Percentiles rank a stretch among this genome's conserved stretches.
phyloP scores from a whole-genome alignment of 2,888 invertebrate species.

The Plebejus argus region DNA sequence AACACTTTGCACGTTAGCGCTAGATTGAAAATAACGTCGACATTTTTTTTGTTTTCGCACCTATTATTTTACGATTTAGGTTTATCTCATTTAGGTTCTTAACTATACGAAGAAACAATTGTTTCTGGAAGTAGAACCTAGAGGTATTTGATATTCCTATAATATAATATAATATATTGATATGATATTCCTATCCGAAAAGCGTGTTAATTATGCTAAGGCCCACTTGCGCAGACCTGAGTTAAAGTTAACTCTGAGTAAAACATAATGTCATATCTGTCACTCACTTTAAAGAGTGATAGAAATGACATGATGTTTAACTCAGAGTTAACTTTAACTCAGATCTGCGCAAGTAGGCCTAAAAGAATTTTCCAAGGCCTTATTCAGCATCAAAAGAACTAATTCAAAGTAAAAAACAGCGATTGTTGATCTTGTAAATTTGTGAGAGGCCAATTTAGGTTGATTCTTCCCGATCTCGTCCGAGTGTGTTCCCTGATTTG shows the following conservation, averaged over 20 bases:
- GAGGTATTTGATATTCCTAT: not conserved
- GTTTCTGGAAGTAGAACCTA: not conserved
- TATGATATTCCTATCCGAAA: not conserved
- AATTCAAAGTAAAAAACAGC: conserved; percentile 39
- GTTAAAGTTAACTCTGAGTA: too few species aligned
- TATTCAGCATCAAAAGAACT: conserved; percentile 35
- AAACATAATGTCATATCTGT: too few species aligned
- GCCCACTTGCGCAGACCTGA: too few species aligned
- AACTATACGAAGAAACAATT: too few species aligned
- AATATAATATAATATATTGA: too few species aligned
- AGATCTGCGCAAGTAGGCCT: too few species aligned
- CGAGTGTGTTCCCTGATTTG: conserved; percentile 44
- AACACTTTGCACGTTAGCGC: not conserved
- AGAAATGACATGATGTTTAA: too few species aligned
- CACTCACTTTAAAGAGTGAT: too few species aligned
- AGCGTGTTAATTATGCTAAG: not conserved
- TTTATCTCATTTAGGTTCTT: not conserved
- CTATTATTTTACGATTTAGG: too few species aligned
- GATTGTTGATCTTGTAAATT: conserved; percentile 44
- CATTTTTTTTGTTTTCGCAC: too few species aligned
- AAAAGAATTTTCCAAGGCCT: not conserved
- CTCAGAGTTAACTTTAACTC: too few species aligned
- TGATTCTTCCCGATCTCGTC: conserved; percentile 44
- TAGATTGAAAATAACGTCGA: not conserved
- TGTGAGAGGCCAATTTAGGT: conserved; percentile 46